Percentiles rank a stretch among this genome's conserved stretches.
phyloP scores from a whole-genome alignment of 2,797 vertebrate species.

The Labroides dimidiatus region DNA sequence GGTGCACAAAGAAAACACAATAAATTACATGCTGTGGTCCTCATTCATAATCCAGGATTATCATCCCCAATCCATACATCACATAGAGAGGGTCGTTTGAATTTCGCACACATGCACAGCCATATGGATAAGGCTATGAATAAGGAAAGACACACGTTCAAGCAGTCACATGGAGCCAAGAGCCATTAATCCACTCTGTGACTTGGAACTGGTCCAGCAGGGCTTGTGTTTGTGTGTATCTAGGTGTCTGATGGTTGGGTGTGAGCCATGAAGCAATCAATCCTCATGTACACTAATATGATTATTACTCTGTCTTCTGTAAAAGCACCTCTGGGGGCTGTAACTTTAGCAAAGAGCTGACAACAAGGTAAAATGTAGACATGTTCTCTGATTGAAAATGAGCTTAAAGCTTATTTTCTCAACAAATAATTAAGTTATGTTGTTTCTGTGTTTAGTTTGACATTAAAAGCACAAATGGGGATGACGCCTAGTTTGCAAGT shows the following conservation, averaged over 20 bases:
- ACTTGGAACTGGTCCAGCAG: slow-evolving; percentile 65
- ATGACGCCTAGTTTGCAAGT: too few relatives aligned
- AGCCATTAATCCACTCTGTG: slow-evolving; percentile 66
- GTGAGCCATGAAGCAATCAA: slow-evolving; percentile 52
- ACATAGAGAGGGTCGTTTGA: slow-evolving; percentile 57
- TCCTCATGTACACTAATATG: slow-evolving; percentile 44
- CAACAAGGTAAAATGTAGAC: slow-evolving; percentile 16
- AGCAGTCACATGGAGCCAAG: slow-evolving; percentile 50
- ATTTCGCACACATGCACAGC: slow-evolving; percentile 56
- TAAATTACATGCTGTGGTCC: slow-evolving; percentile 73
- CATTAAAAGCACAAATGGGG: neutral
- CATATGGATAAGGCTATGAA: slow-evolving; percentile 61
- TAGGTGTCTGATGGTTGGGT: slow-evolving; percentile 57
- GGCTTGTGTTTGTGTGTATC: slow-evolving; percentile 44
- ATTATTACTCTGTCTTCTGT: slow-evolving; percentile 47
- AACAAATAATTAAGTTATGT: neutral
- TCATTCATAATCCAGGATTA: slow-evolving; percentile 78
- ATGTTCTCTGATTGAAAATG: neutral
- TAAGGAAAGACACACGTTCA: slow-evolving; percentile 38
- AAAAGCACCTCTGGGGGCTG: slow-evolving; percentile 37
- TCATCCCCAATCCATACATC: slow-evolving; percentile 74
- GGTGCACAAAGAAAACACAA: slow-evolving; percentile 74
- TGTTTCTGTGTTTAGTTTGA: neutral
- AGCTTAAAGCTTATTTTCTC: neutral
- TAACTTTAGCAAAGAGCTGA: slow-evolving; percentile 10